These are phyloP conservation scores for Anguilla rostrata DNA, from an alignment of 2,113 vertebrate genomes.

Conservation along the genomic window DNA sequence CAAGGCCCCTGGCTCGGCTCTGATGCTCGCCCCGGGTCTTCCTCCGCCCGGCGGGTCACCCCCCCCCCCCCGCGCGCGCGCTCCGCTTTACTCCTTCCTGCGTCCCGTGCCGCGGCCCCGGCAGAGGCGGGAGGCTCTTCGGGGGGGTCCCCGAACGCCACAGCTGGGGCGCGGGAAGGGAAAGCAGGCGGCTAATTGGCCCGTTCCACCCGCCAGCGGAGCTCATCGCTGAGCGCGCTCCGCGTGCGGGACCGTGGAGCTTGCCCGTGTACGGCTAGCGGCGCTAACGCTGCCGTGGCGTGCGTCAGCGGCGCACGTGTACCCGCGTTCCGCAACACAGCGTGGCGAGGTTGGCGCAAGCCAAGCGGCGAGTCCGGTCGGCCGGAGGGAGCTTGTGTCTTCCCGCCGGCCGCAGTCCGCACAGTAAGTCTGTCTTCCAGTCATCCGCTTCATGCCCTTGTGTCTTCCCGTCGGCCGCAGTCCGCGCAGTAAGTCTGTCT, in stretches of 20 bases:
- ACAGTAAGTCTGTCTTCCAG: not conserved
- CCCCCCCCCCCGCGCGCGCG: not conserved
- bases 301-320: too few relatives aligned
- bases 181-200: slow-evolving; percentile 16
- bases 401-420: not conserved
- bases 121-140: not conserved
- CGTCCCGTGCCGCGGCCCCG: not conserved
- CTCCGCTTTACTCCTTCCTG: slow-evolving; percentile 31
- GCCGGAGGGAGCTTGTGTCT: not conserved
- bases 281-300: too few relatives aligned
- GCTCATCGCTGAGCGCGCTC: too few relatives aligned
- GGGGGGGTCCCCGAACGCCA: not conserved
- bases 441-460: not conserved
- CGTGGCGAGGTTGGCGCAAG: not conserved
- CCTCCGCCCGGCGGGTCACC: slow-evolving; percentile 38
- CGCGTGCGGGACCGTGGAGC: not conserved
- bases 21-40: slow-evolving; percentile 58
- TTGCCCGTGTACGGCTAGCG: not conserved
- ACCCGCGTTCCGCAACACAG: not conserved
- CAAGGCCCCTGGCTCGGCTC: slow-evolving; percentile 72
- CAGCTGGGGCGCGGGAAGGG: not conserved
- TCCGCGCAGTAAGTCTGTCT: not conserved
- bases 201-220: not conserved
- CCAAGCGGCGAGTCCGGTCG: not conserved
- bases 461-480: not conserved